Percentiles rank a stretch among this genome's conserved stretches.
Evolutionary conservation across 2,113 vertebrate species (phyloP).

Genomic region (Entelurus aequoreus): DNA sequence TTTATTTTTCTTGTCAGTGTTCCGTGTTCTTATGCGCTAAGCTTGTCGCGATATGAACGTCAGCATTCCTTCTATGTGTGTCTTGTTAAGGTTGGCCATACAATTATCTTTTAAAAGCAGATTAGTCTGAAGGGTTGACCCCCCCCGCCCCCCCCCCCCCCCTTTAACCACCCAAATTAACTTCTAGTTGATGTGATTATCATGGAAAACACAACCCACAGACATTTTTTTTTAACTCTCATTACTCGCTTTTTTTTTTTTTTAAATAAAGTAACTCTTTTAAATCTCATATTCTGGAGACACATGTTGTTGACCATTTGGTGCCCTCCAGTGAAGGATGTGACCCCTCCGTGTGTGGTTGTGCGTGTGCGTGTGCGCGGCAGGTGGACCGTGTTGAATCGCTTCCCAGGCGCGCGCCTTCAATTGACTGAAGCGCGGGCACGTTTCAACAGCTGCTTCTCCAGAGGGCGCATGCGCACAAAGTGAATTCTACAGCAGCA

Average conservation of each 20-base stretch:
- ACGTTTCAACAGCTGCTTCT: conserved; percentile 53
- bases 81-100: conserved; percentile 3
- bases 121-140: conserved; percentile 23
- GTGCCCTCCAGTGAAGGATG: conserved; percentile 31
- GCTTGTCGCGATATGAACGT: conserved; percentile 3
- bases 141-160: conserved; percentile 5
- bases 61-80: not conserved
- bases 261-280: not conserved
- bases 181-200: conserved; percentile 44
- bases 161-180: conserved; percentile 24
- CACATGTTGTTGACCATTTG: conserved; percentile 55
- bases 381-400: conserved; percentile 68
- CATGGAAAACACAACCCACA: conserved; percentile 25
- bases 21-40: not conserved
- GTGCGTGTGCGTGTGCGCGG: conserved; percentile 27
- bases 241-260: too few relatives aligned
- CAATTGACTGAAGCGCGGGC: conserved; percentile 53
- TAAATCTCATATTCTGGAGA: conserved; percentile 8
- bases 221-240: not conserved
- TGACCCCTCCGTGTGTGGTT: conserved; percentile 28
- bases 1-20: not conserved
- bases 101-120: conserved; percentile 20
- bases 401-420: conserved; percentile 57
- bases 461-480: conserved; percentile 8
- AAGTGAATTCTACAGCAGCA: too few relatives aligned